Evolutionary conservation across 2,113 vertebrate genomes (phyloP).

Genomic region (Apeltes quadracus): DNA sequence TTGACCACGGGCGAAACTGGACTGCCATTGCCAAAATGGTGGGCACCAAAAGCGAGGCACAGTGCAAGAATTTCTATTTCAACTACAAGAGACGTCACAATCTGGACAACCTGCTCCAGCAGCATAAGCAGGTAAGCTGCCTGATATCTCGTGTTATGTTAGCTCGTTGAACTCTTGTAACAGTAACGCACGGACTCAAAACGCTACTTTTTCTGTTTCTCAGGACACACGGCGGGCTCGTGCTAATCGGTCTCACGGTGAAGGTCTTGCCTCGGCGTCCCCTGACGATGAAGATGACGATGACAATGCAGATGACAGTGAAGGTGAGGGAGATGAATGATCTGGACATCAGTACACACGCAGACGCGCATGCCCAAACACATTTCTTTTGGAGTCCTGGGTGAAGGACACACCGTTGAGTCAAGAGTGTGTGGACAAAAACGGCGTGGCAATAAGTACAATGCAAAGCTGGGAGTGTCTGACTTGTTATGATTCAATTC

Average conservation of each 20-base stretch:
- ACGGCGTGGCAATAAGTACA: neutral
- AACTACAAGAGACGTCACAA: constrained; percentile 98
- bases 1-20: constrained; percentile 98
- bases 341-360: neutral
- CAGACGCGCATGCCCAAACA: neutral
- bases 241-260: constrained; percentile 92
- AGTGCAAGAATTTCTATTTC: constrained; percentile 99
- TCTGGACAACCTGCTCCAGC: constrained; percentile 94
- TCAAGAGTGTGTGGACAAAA: neutral
- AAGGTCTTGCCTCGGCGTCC: constrained; percentile 91
- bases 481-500: constrained; percentile 41
- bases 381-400: constrained; percentile 2
- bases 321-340: constrained; percentile 83
- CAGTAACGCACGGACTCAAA: neutral
- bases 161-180: neutral
- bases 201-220: constrained; percentile 21
- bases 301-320: constrained; percentile 96
- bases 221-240: constrained; percentile 87
- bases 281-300: constrained; percentile 95
- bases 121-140: constrained; percentile 89
- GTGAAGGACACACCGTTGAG: constrained; percentile 11
- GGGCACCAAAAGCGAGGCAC: constrained; percentile 96
- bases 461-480: constrained; percentile 4
- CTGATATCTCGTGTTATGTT: neutral
- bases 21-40: constrained; percentile 99